These are phyloP conservation scores for Helleia helle DNA, from an alignment of 2,888 invertebrate species.

Conservation along the genomic window DNA sequence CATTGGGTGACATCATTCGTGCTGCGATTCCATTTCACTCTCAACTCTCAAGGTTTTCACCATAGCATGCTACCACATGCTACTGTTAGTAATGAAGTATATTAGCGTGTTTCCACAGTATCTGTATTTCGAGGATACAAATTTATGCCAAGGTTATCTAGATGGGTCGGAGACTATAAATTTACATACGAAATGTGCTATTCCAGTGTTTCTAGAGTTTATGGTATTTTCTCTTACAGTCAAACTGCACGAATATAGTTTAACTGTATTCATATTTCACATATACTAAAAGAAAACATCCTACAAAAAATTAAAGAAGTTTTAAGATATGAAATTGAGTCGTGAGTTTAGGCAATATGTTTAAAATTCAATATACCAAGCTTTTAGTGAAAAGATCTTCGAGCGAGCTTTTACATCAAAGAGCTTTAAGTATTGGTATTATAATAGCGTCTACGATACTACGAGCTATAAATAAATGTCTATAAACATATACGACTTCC, in stretches of 20 bases:
- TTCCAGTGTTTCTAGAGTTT: no score
- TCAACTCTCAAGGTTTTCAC: conserved; percentile 26
- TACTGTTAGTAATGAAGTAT: neutral
- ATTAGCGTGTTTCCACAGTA: neutral
- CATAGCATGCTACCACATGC: neutral
- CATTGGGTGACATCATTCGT: conserved; percentile 29
- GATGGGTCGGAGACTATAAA: no score
- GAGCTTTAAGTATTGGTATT: conserved; percentile 5
- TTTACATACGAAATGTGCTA: conserved; percentile 9
- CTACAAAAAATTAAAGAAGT: no score
- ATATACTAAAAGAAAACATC: no score
- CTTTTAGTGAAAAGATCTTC: conserved; percentile 6
- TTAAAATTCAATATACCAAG: neutral
- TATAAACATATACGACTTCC: conserved; percentile 16
- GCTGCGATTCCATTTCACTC: conserved; percentile 24
- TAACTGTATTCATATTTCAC: no score
- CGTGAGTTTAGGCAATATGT: no score
- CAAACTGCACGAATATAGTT: no score
- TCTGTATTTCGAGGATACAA: neutral
- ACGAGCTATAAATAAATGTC: conserved; percentile 17
- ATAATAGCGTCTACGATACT: conserved; percentile 19
- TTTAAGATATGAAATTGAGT: no score
- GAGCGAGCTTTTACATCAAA: conserved; percentile 1
- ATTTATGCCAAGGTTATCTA: conserved; percentile 23
- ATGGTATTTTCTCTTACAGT: no score